Base-by-base conservation (phyloP, 2,888 invertebrate genomes). In the Meteorus colon region DNA sequence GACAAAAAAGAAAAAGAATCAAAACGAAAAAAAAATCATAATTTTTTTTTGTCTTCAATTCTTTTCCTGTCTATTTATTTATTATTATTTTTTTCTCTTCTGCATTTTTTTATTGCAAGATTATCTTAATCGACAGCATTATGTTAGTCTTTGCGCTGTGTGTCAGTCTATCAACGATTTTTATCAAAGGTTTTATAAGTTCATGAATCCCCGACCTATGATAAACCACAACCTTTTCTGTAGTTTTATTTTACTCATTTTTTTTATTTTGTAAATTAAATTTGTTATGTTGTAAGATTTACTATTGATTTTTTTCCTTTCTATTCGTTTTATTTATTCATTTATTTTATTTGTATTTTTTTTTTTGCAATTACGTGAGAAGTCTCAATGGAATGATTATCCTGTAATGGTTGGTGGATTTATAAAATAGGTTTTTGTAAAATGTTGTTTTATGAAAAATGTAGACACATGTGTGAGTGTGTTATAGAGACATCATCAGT, bases 141-240 rank as follows among this genome's bases (percentile, higher is more conserved):
- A 19, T 55, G 55, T 55, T 19, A 19, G 19, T 19, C 1, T n/a
- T 8, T 3, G 55, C 0, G 19, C 19, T 55, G 55, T 19, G 19
- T 55, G 55, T 55, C 55, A 55, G 55, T 55, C 19, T 55, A 55
- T 55, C 19, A 73, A 65, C 31, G 27, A 76, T 76, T 78, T 70
- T 77, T 73, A 74, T 77, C 77, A 45, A 60, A 63, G 73, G 76
- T 77, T 73, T 59, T 63, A 41, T 45, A 73, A 78, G 77, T 75
- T 75, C 70, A 76, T 16, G 37, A 31, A 63, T 65, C 34, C 41
- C 41, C 78, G 79, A 79, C 78, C 79, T 63, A 60, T 60, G 80
- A 80, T 80, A 79, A 80, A 74, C 72, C 45, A 16, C 19, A 45
- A 72, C 19, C 71, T 75, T 41, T 76, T 69, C 71, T 74, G 74